Evolutionary conservation across 2,888 invertebrate species (phyloP), one percentile per base, ranked within the genome.

Genomic region (Cheilosia soror): DNA sequence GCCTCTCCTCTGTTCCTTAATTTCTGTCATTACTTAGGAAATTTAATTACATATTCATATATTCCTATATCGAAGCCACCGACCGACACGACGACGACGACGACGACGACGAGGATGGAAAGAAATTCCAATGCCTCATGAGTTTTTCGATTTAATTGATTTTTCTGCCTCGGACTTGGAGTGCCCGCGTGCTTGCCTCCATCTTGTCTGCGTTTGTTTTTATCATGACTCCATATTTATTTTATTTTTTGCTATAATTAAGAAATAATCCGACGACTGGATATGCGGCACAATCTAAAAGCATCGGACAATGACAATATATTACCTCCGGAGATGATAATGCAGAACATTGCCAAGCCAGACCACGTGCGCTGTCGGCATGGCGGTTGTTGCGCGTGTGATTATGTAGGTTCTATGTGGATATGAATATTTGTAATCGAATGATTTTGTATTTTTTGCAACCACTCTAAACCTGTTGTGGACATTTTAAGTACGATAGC

Each of bases 21-120:
- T 76, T 55, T 66, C 63, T 65, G 51, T 27, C 63, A 69, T 63
- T 73, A 79, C 69, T 60, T 58, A 20, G 25, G 58, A 62, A 57
- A 76, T 66, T 69, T 80, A 71, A 85, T 80, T 57, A 76, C 71
- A 57, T 80, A 85, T 85, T 85, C 80, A 80, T 80, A 37, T 80
- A 80, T 76, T 84, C 79, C n/a, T 20, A 20, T 44, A 25, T 37
- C 58, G 44, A 65, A 29, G 13, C 40, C 33, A 42, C 33, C 25
- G 33, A 37, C 44, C 31, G 53, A 37, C 37, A 55, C 42, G 0
- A 11, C 25, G 31, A 58, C 55, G 42, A 55, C 42, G 0, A 11
- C 25, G 31, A 58, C 55, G 42, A 9, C 49, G 27, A 71, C 15
- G 33, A 58, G 5, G 7, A 42, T 33, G 47, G 27, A 42, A 53